phyloP scores from a whole-genome alignment of 2,797 vertebrate genomes.

The Atherinosoma microstoma region DNA sequence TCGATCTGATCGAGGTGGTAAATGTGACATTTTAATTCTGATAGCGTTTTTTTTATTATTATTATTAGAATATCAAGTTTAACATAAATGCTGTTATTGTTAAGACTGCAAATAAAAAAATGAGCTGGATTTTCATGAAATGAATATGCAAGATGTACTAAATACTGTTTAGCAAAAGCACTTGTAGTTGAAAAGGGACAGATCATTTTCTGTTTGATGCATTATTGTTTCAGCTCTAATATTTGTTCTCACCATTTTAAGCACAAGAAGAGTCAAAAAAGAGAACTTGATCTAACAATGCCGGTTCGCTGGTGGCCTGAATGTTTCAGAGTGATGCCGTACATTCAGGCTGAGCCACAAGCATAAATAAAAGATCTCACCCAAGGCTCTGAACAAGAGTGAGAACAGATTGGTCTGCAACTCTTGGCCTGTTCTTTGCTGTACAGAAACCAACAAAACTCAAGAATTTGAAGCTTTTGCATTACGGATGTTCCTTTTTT shows the following conservation, averaged over 20 bases:
- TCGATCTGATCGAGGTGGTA: neutral
- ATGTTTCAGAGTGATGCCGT: constrained; percentile 25
- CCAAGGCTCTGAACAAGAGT: constrained; percentile 22
- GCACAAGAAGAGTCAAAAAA: neutral
- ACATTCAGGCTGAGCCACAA: constrained; percentile 35
- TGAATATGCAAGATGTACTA: neutral
- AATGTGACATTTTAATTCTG: neutral
- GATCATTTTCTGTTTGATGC: neutral
- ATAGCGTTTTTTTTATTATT: neutral
- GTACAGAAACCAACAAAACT: constrained; percentile 13
- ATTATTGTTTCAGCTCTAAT: neutral
- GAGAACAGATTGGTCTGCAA: constrained; percentile 43
- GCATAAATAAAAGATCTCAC: constrained; percentile 66
- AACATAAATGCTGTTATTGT: neutral
- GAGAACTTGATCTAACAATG: constrained; percentile 10
- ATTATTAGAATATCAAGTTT: neutral
- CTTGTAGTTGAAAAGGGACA: neutral
- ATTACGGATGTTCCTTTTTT: constrained; percentile 4
- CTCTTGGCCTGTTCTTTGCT: constrained; percentile 20
- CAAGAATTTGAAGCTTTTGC: constrained; percentile 1
- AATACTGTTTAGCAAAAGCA: neutral
- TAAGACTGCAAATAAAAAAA: neutral
- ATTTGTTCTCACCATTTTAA: neutral
- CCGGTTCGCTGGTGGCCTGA: constrained; percentile 25
- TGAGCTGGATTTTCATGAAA: neutral